A percentile compares a stretch with the other conserved stretches of the same genome.
phyloP scores from a whole-genome alignment of 1,140 invertebrate genomes.

The Uloborus diversus region DNA sequence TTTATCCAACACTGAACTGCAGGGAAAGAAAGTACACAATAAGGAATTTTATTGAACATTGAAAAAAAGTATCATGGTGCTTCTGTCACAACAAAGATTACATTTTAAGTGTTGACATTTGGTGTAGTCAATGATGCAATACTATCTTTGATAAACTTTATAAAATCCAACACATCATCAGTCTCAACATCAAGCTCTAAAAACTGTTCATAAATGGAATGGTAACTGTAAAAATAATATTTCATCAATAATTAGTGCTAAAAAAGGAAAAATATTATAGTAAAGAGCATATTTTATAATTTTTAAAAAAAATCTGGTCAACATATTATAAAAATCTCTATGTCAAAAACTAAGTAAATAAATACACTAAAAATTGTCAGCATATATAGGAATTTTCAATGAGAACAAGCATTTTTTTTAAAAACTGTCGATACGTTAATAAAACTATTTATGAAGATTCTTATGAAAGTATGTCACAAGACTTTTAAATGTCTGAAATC shows the following conservation, averaged over 20 bases:
- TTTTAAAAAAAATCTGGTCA: not conserved
- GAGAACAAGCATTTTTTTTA: not conserved
- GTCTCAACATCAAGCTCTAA: conserved; percentile 3
- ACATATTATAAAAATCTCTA: not conserved
- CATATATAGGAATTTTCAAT: not conserved
- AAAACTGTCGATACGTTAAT: too few relatives aligned
- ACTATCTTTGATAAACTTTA: conserved; percentile 16
- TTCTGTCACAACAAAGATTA: too few relatives aligned
- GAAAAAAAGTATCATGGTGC: too few relatives aligned
- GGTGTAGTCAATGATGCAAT: too few relatives aligned
- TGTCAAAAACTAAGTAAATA: not conserved
- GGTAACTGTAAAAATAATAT: conserved; percentile 11
- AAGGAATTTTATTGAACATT: too few relatives aligned
- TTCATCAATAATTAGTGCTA: not conserved
- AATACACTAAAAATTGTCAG: not conserved
- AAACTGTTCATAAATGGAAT: conserved; percentile 24
- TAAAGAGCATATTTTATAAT: not conserved
- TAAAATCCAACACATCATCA: not conserved
- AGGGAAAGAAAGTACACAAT: too few relatives aligned
- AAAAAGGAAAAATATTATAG: not conserved
- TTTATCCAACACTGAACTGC: too few relatives aligned
- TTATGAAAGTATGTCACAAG: too few relatives aligned
- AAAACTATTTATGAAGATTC: too few relatives aligned
- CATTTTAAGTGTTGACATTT: too few relatives aligned
- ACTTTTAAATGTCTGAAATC: too few relatives aligned